Evolutionary conservation across 1,140 invertebrate genomes (phyloP).

Genomic region (Orchestia grillus): DNA sequence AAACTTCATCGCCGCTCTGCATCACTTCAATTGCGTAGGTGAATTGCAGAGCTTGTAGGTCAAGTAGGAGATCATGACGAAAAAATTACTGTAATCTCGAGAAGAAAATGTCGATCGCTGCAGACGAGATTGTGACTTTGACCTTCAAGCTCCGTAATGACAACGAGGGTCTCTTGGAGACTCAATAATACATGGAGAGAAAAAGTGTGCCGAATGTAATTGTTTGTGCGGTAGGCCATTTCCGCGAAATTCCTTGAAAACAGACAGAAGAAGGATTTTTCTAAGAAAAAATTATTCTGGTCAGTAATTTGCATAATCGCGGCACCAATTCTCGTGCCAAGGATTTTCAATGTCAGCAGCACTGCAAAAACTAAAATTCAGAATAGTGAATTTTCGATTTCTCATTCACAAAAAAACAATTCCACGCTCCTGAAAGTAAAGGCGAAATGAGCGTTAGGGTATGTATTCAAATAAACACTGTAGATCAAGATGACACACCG

Average conservation of each 20-base stretch:
- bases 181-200: background rate
- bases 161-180: background rate
- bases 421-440: no score
- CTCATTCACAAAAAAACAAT: no score
- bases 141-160: background rate
- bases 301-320: background rate
- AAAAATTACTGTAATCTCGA: background rate
- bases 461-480: no score
- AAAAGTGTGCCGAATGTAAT: background rate
- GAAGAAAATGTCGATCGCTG: background rate
- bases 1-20: background rate
- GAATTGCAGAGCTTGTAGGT: background rate
- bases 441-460: no score
- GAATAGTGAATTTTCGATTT: no score
- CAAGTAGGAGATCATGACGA: background rate
- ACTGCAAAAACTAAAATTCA: background rate
- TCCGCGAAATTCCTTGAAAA: background rate
- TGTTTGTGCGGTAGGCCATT: background rate
- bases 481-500: no score
- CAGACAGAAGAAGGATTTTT: background rate
- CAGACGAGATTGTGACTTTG: background rate
- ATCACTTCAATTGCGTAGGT: background rate
- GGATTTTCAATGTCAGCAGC: background rate
- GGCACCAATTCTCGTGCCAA: background rate
- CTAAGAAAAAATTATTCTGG: background rate